These are phyloP conservation scores for Synanthedon formicaeformis DNA, from an alignment of 2,888 invertebrate species.

Conservation along the genomic window DNA sequence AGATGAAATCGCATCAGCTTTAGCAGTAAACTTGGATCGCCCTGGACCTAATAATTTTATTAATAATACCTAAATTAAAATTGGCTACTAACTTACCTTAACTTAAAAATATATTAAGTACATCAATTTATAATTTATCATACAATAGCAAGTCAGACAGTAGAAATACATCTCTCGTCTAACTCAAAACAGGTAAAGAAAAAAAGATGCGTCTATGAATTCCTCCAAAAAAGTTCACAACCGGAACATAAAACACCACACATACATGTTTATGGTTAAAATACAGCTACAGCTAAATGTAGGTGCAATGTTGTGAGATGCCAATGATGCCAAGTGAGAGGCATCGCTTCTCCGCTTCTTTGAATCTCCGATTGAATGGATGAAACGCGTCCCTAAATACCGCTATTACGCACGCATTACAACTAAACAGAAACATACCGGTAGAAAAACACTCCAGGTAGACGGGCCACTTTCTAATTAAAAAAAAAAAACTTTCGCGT, in stretches of 20 bases:
- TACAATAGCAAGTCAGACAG: too few species aligned
- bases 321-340: slow-evolving; percentile 9
- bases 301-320: slow-evolving; percentile 9
- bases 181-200: too few species aligned
- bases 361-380: slow-evolving; percentile 5
- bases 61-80: too few species aligned
- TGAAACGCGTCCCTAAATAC: slow-evolving; percentile 32
- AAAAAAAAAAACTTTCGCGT: slow-evolving; percentile 13
- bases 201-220: slow-evolving; percentile 1
- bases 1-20: too few species aligned
- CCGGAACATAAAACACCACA: too few species aligned
- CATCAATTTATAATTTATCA: too few species aligned
- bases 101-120: too few species aligned
- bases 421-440: slow-evolving; percentile 40
- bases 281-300: not conserved
- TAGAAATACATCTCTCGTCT: too few species aligned
- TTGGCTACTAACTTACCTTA: too few species aligned
- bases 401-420: slow-evolving; percentile 28
- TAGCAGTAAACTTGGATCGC: too few species aligned
- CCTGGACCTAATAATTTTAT: too few species aligned
- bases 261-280: not conserved
- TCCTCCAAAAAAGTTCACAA: slow-evolving; percentile 4
- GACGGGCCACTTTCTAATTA: slow-evolving; percentile 38
- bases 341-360: slow-evolving; percentile 17
- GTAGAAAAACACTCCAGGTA: slow-evolving; percentile 39